Conservation (phyloP, 1,140 invertebrate genomes). For the Nebria ingens region DNA sequence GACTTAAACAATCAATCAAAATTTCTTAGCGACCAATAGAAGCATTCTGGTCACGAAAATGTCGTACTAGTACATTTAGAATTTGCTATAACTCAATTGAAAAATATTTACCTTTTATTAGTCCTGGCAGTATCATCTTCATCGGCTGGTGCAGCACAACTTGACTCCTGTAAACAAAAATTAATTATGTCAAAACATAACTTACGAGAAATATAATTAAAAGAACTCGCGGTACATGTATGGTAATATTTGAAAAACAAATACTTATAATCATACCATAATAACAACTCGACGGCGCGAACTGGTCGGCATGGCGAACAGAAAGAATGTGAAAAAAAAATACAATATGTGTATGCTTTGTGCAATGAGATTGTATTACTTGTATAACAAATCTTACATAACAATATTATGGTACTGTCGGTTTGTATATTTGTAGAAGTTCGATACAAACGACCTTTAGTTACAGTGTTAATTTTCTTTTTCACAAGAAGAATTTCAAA, state of each 20-base stretch:
- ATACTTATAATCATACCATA: neutral
- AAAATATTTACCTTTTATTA: constrained; percentile 6
- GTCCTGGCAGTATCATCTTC: neutral
- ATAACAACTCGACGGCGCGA: neutral
- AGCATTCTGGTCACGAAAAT: no score
- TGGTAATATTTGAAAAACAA: neutral
- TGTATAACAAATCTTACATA: neutral
- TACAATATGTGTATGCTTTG: neutral
- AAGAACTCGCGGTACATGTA: neutral
- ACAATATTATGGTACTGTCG: neutral
- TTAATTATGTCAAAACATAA: neutral
- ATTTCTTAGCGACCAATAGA: no score
- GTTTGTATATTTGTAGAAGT: neutral
- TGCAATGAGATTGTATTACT: neutral
- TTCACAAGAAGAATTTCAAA: neutral
- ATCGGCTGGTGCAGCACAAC: neutral
- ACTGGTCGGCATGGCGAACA: neutral
- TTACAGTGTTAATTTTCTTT: no score
- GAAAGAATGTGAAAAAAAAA: no score
- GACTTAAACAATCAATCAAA: no score
- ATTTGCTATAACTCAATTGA: no score
- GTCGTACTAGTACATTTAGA: no score
- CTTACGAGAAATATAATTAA: neutral
- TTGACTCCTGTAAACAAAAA: neutral
- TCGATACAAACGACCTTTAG: no score